These are phyloP conservation scores for Pandemis heparana DNA, from an alignment of 2,888 invertebrate genomes.

Conservation along the genomic window DNA sequence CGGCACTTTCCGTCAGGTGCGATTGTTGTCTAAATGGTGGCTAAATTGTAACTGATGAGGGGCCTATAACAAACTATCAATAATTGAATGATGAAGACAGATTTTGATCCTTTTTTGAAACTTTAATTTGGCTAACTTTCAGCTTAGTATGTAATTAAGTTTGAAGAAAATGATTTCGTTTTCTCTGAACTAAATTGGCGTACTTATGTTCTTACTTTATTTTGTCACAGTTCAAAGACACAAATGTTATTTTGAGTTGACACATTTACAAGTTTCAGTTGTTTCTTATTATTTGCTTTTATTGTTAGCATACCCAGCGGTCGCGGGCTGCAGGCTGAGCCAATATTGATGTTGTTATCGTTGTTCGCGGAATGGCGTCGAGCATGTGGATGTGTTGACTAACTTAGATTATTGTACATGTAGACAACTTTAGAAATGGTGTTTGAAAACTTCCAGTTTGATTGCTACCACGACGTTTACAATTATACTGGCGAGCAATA, in stretches of 20 bases:
- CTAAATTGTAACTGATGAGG: too few relatives aligned
- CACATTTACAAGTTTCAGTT: constrained; percentile 57
- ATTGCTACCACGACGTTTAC: too few relatives aligned
- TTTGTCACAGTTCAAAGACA: constrained; percentile 48
- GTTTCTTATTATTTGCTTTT: constrained; percentile 3
- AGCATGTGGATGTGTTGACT: constrained; percentile 64
- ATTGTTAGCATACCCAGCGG: not conserved
- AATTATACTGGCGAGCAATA: too few relatives aligned
- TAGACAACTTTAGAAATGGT: constrained; percentile 2
- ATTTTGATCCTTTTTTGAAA: too few relatives aligned
- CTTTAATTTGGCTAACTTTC: not conserved
- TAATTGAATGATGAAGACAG: too few relatives aligned
- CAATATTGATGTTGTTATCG: constrained; percentile 40
- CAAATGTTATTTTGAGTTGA: constrained; percentile 54
- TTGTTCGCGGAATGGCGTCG: constrained; percentile 41
- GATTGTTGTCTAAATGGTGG: too few relatives aligned
- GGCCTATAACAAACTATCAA: too few relatives aligned
- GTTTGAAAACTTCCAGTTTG: not conserved
- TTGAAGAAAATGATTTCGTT: not conserved
- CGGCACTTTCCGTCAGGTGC: too few relatives aligned
- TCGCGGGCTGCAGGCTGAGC: not conserved
- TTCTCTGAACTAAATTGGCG: not conserved
- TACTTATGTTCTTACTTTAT: constrained; percentile 40
- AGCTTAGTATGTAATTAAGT: not conserved
- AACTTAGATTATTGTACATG: constrained; percentile 41